Evolutionary conservation across 2,888 invertebrate species (phyloP).

Genomic region (Aethes cnicana): DNA sequence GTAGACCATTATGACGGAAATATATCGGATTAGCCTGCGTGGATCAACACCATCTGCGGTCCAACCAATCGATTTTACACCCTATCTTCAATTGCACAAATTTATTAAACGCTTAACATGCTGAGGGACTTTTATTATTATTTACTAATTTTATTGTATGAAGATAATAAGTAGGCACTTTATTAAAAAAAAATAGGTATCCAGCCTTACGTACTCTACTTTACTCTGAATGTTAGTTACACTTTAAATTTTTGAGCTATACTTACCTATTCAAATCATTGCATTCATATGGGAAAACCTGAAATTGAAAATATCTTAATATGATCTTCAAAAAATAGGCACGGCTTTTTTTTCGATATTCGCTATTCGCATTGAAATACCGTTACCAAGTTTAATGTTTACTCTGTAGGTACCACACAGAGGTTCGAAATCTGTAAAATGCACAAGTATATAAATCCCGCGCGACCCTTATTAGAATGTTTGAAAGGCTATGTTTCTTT

Average conservation of each 20-base stretch:
- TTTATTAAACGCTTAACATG: background rate
- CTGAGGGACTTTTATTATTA: conserved; percentile 4
- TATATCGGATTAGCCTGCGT: conserved; percentile 51
- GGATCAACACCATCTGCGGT: conserved; percentile 1
- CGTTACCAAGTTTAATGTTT: too few species aligned
- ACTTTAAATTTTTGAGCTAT: too few species aligned
- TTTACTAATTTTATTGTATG: conserved; percentile 14
- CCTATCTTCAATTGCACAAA: background rate
- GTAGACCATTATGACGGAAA: conserved; percentile 48
- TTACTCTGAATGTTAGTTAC: too few species aligned
- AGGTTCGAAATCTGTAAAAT: conserved; percentile 4
- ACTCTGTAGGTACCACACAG: background rate
- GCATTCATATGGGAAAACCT: too few species aligned
- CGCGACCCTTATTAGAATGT: conserved; percentile 23
- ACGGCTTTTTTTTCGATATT: too few species aligned
- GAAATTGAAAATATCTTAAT: too few species aligned
- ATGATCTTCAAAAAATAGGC: too few species aligned
- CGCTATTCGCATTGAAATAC: too few species aligned
- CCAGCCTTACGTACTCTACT: too few species aligned
- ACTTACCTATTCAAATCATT: too few species aligned
- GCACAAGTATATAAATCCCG: conserved; percentile 7
- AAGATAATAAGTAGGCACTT: too few species aligned
- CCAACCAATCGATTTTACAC: conserved; percentile 5
- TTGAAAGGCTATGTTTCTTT: conserved; percentile 16
- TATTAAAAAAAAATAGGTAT: too few species aligned